Percentiles rank a stretch among this genome's conserved stretches.
Conservation (phyloP, 2,888 invertebrate genomes). For the Pheosia gnoma region DNA sequence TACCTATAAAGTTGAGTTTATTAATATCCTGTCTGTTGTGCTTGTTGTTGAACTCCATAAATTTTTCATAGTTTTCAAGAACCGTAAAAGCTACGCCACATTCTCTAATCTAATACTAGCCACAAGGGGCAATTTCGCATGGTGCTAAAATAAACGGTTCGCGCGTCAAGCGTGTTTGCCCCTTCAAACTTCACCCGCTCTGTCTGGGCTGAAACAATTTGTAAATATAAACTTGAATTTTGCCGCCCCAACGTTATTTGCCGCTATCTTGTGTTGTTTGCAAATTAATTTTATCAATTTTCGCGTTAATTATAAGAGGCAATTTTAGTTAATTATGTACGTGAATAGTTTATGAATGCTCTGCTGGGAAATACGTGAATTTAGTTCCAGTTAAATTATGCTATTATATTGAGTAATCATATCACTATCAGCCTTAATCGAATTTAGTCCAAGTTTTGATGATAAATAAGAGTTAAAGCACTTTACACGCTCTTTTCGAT, state of each 20-base stretch:
- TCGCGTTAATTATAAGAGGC: slow-evolving; percentile 20
- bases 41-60: too few species aligned
- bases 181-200: slow-evolving; percentile 31
- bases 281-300: slow-evolving; percentile 39
- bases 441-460: too few species aligned
- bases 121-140: background rate
- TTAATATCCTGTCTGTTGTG: background rate
- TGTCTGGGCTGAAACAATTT: slow-evolving; percentile 40
- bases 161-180: slow-evolving; percentile 9
- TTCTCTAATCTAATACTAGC: slow-evolving; percentile 1
- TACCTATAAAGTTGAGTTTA: too few species aligned
- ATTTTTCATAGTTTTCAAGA: background rate
- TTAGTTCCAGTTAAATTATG: too few species aligned
- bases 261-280: slow-evolving; percentile 29
- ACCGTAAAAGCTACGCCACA: background rate
- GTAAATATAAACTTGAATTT: slow-evolving; percentile 41
- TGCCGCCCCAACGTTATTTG: slow-evolving; percentile 35
- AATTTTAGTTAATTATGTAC: slow-evolving; percentile 16
- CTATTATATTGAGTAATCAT: too few species aligned
- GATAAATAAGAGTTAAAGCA: too few species aligned
- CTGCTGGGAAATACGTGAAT: too few species aligned
- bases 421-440: too few species aligned
- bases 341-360: background rate
- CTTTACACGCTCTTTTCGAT: too few species aligned
- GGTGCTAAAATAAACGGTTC: slow-evolving; percentile 10